Base-by-base conservation (phyloP, 2,113 vertebrate species). In the Dromas ardeola region DNA sequence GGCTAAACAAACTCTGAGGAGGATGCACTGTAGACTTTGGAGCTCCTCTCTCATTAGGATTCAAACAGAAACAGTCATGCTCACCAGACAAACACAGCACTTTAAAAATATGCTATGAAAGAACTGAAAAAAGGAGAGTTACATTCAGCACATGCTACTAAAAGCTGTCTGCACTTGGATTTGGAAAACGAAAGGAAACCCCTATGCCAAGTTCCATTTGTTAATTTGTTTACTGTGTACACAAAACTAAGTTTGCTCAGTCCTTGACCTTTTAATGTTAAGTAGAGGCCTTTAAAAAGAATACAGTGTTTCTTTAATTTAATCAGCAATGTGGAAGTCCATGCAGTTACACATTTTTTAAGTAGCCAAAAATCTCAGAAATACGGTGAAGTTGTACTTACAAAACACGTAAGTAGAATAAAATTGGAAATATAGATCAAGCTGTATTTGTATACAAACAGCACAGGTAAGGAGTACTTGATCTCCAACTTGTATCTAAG, bases 161-260 rank as follows among this genome's bases (percentile, higher is more conserved):
- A 58, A 81, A 85, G 50, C 47, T 49, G 69, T 7, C 85, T 58
- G 93, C 56, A 27, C 61, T 29, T 12, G 62, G 50, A n/a, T 27
- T 45, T 45, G 77, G 26, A 86, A 88, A 93, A 50, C 8, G 11
- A 86, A 84, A 86, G 86, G 82, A 88, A 93, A 93, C 3, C 63
- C 66, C 18, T 34, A n/a, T 3, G 76, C 81, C 94, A 96, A 96
- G 93, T 70, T 94, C 91, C 97, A 81, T 47, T 82, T 93, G 78
- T 73, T 95, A 95, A 87, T 84, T 71, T 96, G 80, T 80, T 97
- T 84, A 73, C 96, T 62, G 66, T 88, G 95, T 90, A 88, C 80
- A 95, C 66, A 95, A 18, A 82, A 85, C 29, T 49, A 50, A 93
- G 90, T 94, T 94, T 97, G 92, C 91, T 93, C 86, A 81, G 85